A percentile compares a stretch with the other conserved stretches of the same genome.
These are phyloP conservation scores for Salarias fasciatus DNA, from an alignment of 2,797 vertebrate species.

Conservation along the genomic window DNA sequence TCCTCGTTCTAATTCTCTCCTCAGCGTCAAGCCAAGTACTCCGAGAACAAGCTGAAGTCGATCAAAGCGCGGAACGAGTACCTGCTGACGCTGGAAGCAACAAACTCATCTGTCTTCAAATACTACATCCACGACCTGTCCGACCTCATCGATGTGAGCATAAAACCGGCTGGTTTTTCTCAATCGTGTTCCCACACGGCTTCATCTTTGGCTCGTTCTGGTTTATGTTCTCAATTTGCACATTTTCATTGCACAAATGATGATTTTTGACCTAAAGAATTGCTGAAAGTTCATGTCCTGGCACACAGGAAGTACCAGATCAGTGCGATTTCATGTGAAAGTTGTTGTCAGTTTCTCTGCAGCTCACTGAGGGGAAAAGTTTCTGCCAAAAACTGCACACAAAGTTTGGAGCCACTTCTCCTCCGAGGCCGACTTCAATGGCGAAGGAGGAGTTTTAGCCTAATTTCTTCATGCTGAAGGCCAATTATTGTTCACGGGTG, in stretches of 20 bases:
- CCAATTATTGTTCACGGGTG: conserved; percentile 18
- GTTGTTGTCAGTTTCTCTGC: too few relatives aligned
- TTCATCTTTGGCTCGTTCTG: conserved; percentile 26
- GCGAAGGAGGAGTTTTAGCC: too few relatives aligned
- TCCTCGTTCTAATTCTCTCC: conserved; percentile 61
- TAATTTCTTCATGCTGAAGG: conserved; percentile 6
- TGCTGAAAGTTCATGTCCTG: too few relatives aligned
- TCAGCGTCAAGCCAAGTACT: conserved; percentile 98
- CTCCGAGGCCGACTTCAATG: neutral
- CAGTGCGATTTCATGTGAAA: too few relatives aligned
- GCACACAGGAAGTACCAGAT: too few relatives aligned
- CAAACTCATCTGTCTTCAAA: conserved; percentile 97
- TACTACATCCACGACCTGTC: conserved; percentile 99
- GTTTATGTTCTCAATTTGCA: neutral
- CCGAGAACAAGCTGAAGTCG: conserved; percentile 98
- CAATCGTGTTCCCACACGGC: neutral
- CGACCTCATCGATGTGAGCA: conserved; percentile 98
- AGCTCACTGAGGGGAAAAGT: neutral
- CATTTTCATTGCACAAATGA: too few relatives aligned
- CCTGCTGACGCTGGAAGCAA: conserved; percentile 96
- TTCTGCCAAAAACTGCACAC: conserved; percentile 10
- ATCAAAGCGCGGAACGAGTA: conserved; percentile 99
- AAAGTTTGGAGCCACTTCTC: too few relatives aligned
- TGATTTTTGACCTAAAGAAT: too few relatives aligned
- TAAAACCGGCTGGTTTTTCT: conserved; percentile 14